Conservation (phyloP, 2,888 invertebrate species). For the Tiliacea aurago region DNA sequence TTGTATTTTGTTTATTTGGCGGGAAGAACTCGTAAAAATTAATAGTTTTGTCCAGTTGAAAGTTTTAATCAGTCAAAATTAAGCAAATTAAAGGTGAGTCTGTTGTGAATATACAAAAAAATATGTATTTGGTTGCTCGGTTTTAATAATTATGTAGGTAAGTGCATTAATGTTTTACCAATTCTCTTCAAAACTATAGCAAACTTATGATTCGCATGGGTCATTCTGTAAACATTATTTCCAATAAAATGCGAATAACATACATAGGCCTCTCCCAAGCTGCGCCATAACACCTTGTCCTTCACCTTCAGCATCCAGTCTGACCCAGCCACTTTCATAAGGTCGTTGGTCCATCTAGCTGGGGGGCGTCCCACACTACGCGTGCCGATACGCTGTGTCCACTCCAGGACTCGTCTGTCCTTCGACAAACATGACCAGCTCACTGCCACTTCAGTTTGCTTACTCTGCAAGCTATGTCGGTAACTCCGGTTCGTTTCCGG, state of each 20-base stretch:
- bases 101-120: not conserved
- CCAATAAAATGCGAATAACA: not conserved
- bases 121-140: not conserved
- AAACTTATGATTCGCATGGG: not conserved
- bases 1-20: conserved; percentile 15
- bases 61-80: conserved; percentile 77
- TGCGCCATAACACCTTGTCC: no score
- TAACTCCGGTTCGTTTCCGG: no score
- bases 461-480: no score
- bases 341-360: no score
- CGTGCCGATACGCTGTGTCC: no score
- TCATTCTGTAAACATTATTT: not conserved
- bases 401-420: no score
- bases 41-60: conserved; percentile 29
- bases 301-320: no score
- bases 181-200: not conserved
- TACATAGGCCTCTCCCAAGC: no score
- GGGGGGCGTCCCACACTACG: no score
- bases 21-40: conserved; percentile 16
- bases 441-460: no score
- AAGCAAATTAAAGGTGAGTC: conserved; percentile 82
- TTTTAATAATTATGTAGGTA: not conserved
- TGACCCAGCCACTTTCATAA: no score
- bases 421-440: no score
- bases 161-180: not conserved